phyloP scores from a whole-genome alignment of 2,797 vertebrate species.

The Hipposideros larvatus region DNA sequence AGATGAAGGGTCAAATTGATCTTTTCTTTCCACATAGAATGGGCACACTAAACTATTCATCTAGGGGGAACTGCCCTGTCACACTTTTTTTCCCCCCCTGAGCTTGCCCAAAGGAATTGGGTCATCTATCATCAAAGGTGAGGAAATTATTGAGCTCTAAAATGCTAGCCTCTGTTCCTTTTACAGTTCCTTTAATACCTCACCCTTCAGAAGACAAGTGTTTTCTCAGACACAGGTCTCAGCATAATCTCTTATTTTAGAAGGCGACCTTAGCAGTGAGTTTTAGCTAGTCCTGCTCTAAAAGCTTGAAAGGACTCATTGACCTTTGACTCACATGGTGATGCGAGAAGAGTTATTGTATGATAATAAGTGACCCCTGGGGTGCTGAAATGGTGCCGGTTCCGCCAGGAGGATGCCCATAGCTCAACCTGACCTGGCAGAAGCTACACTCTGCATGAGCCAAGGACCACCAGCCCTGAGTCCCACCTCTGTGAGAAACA shows the following conservation, averaged over 20 bases:
- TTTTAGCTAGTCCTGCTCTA: background rate
- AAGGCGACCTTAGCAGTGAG: fast-evolving
- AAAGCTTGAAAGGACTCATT: background rate
- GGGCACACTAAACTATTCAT: background rate
- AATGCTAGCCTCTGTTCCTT: background rate
- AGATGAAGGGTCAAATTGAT: background rate
- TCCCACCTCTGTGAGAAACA: background rate
- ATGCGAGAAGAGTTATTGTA: background rate
- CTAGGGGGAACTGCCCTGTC: background rate
- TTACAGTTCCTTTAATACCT: background rate
- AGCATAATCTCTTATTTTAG: background rate
- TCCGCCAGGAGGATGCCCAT: no score
- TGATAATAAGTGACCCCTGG: fast-evolving
- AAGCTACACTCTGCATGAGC: fast-evolving
- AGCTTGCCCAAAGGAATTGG: background rate
- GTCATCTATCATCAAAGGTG: background rate
- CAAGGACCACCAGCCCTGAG: background rate
- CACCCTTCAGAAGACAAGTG: background rate
- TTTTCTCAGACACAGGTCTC: background rate
- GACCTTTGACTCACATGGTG: no score
- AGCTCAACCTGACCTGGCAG: background rate
- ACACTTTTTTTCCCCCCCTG: background rate
- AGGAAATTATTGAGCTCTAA: background rate
- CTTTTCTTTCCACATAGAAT: background rate
- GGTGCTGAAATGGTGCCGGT: background rate